A percentile compares a stretch with the other conserved stretches of the same genome.
Conservation (phyloP, 2,888 invertebrate species). For the Tipula lateralis region DNA sequence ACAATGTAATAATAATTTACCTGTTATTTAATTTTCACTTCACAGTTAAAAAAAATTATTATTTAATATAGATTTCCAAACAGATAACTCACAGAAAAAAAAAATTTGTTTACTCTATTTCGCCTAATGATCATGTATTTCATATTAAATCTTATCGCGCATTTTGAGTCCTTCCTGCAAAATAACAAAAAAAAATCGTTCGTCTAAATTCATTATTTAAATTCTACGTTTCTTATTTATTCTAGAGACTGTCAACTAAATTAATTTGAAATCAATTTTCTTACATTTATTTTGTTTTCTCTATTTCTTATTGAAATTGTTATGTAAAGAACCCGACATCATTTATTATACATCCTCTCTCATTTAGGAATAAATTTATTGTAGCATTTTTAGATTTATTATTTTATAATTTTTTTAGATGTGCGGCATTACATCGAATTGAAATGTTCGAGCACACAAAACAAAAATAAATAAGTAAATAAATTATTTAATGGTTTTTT, state of each 20-base stretch:
- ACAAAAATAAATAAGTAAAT: background rate
- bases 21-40: constrained; percentile 1
- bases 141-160: background rate
- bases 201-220: background rate
- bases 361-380: background rate
- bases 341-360: background rate
- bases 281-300: background rate
- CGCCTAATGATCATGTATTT: background rate
- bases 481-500: background rate
- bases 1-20: constrained; percentile 8
- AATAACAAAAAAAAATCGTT: background rate
- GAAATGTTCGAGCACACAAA: background rate
- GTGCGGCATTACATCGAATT: background rate
- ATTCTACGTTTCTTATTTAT: background rate
- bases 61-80: background rate
- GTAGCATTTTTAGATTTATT: background rate
- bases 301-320: background rate
- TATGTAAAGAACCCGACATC: background rate
- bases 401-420: background rate
- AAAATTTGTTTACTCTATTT: background rate
- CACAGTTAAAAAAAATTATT: background rate
- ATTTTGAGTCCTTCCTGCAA: background rate
- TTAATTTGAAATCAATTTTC: constrained; percentile 24
- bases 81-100: background rate
- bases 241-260: background rate